Evolutionary conservation across 2,797 vertebrate species (phyloP), one percentile per base, ranked within the genome.

Genomic region (Pseudochirops corinnae): DNA sequence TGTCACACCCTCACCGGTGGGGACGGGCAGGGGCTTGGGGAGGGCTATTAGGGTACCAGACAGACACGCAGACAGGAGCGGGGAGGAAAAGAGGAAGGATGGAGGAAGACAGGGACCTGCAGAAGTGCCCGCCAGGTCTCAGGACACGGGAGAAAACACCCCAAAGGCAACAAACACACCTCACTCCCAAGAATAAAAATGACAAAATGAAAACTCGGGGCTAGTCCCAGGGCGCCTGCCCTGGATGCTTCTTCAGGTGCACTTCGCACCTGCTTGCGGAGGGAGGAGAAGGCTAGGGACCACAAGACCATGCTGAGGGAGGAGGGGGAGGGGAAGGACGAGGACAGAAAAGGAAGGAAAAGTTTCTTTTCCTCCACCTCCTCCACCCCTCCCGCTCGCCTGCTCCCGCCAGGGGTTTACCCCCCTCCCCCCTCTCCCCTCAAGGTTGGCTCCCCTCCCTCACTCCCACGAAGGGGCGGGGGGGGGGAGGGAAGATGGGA

Each of bases 401-500:
- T n/a, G 94, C 95, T 31, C 55, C 74, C n/a, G 24, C 39, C 7
- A 21, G 0, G n/a, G 31, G 7, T 74, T 74, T 74, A 21, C 67
- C 67, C 62, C 56, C 56, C 67, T n/a, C 14, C 62, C 14, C 62
- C 62, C 91, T 90, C 60, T 93, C 57, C 92, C 29, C 97, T 95
- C 31, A 13, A n/a, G 62, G 97, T 93, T 52, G 91, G n/a, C 90
- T 62, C 95, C 98, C 98, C 97, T 97, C 96, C 62, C 93, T 97
- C 98, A 98, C 98, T 94, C 95, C 98, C 98, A 97, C 97, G 26
- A 26, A 57, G 96, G 97, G 95, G 94, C 96, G 94, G 91, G 95
- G 97, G 97, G 94, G 52, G 6, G 53, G 53, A 24, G 95, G 55
- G 55, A 53, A 91, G 57, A 31, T 4, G 97, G 55, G 29, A 57